phyloP scores from a whole-genome alignment of 2,888 invertebrate species.

The Eumerus sabulonum region DNA sequence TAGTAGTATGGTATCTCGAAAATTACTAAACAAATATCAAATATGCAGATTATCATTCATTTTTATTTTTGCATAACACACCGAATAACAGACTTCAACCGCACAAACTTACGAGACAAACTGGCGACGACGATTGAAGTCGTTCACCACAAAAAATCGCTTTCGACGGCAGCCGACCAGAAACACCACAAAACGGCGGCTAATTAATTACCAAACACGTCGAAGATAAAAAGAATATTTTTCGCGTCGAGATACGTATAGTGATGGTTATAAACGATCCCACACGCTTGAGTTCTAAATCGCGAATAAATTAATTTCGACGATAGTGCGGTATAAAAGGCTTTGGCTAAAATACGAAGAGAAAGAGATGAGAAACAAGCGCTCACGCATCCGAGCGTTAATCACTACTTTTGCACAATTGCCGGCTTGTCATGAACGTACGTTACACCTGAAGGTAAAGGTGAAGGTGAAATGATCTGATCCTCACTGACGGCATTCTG shows the following conservation, averaged over 20 bases:
- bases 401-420: background rate
- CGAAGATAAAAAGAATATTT: constrained; percentile 33
- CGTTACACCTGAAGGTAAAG: constrained; percentile 51
- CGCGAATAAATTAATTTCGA: constrained; percentile 58
- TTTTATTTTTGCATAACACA: constrained; percentile 45
- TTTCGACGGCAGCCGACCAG: constrained; percentile 27
- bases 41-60: constrained; percentile 10
- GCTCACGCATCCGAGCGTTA: constrained; percentile 19
- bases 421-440: background rate
- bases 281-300: constrained; percentile 25
- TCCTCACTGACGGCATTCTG: constrained; percentile 10
- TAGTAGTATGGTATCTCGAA: background rate
- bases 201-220: constrained; percentile 53
- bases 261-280: constrained; percentile 2
- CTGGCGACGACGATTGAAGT: constrained; percentile 38
- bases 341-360: background rate
- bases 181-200: constrained; percentile 18
- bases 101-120: constrained; percentile 55
- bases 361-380: too few relatives aligned
- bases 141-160: constrained; percentile 1
- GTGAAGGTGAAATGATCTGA: constrained; percentile 47
- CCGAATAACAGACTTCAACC: constrained; percentile 18
- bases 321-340: constrained; percentile 11
- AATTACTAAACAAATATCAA: constrained; percentile 9
- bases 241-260: background rate